Evolutionary conservation across 2,797 vertebrate species (phyloP).

Genomic region (Gambusia yucatana): DNA sequence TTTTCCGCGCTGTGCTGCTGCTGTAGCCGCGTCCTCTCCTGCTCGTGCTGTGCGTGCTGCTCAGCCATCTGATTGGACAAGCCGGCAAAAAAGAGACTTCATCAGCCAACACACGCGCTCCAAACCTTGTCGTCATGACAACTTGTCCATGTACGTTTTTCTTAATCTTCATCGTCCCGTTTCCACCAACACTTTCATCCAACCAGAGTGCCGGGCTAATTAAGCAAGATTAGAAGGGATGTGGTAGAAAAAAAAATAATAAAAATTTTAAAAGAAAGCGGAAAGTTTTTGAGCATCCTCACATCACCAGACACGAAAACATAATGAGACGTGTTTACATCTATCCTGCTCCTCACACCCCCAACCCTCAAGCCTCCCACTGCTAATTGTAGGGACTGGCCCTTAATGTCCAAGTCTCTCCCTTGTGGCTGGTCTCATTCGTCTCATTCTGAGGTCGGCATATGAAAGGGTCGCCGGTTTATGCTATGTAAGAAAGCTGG

Average conservation of each 20-base stretch:
- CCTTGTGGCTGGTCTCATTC: constrained; percentile 54
- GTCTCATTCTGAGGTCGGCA: constrained; percentile 55
- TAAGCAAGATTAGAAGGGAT: constrained; percentile 35
- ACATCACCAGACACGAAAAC: constrained; percentile 77
- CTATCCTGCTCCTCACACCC: constrained; percentile 62
- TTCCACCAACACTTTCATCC: constrained; percentile 63
- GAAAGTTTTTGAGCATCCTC: constrained; percentile 72
- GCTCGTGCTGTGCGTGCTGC: constrained; percentile 95
- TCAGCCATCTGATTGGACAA: constrained; percentile 99
- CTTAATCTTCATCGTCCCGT: constrained; percentile 47
- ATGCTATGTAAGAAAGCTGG: constrained; percentile 60
- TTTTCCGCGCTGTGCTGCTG: constrained; percentile 93
- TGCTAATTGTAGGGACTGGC: constrained; percentile 54
- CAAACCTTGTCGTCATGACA: constrained; percentile 98
- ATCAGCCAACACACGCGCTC: constrained; percentile 85
- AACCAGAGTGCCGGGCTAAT: constrained; percentile 33
- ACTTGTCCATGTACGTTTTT: constrained; percentile 88
- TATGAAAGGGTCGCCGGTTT: constrained; percentile 72
- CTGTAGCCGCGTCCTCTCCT: constrained; percentile 97
- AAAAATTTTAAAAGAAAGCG: background rate
- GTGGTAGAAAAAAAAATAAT: constrained; percentile 10
- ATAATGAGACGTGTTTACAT: constrained; percentile 84
- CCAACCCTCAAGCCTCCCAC: constrained; percentile 51
- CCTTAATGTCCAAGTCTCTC: constrained; percentile 56
- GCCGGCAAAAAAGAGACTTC: constrained; percentile 90